A percentile compares a stretch with the other conserved stretches of the same genome.
These are phyloP conservation scores for Itoplectis maculator DNA, from an alignment of 2,888 invertebrate species.

Conservation along the genomic window DNA sequence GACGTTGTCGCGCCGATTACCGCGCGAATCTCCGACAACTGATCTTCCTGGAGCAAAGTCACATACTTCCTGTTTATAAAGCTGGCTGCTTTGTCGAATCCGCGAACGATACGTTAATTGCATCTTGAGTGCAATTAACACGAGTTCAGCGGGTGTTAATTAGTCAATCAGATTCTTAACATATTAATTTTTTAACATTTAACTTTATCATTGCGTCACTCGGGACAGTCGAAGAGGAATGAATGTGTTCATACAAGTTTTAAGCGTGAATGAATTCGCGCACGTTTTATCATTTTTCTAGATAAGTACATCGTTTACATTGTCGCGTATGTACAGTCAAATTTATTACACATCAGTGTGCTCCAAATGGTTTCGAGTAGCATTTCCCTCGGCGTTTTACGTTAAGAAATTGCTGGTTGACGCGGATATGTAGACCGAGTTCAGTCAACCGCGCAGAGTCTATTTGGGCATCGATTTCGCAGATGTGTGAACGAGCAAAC, in stretches of 20 bases:
- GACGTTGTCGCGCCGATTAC: conserved; percentile 18
- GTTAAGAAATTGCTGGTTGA: not conserved
- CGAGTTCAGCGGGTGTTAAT: conserved; percentile 7
- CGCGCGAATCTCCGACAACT: conserved; percentile 32
- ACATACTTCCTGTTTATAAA: not conserved
- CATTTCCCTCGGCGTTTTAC: not conserved
- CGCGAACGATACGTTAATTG: not conserved
- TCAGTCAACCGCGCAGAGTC: no score
- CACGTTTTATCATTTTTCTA: no score
- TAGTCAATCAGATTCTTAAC: not conserved
- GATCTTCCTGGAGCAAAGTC: conserved; percentile 14
- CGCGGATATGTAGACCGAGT: not conserved
- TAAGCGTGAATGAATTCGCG: no score
- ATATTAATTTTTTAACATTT: not conserved
- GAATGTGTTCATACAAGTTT: no score
- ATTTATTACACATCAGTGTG: no score
- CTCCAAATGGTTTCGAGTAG: no score
- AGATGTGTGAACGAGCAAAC: not conserved
- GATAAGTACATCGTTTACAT: no score
- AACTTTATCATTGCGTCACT: not conserved
- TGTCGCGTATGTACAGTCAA: no score
- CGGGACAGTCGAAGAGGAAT: not conserved
- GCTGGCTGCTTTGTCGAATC: conserved; percentile 15
- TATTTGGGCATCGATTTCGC: not conserved
- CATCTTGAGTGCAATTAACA: conserved; percentile 20